phyloP scores from a whole-genome alignment of 2,113 vertebrate genomes.

The Gymnorhina tibicen region DNA sequence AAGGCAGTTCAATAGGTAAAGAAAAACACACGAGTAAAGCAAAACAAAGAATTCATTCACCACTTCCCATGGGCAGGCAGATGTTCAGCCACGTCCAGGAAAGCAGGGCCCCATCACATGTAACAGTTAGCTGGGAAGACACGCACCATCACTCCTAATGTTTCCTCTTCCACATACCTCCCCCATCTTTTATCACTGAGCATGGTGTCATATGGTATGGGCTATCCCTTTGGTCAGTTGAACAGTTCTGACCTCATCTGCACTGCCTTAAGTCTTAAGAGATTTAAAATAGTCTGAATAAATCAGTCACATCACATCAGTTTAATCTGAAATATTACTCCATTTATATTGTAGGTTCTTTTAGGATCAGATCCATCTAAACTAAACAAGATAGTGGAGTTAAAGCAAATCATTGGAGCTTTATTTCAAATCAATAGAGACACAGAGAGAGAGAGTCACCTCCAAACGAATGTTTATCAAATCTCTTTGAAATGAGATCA shows the following conservation, averaged over 20 bases:
- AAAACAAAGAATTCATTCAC: neutral
- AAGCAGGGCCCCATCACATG: fast-evolving
- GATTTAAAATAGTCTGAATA: neutral
- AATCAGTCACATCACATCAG: neutral
- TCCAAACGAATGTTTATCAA: neutral
- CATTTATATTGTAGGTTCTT: neutral
- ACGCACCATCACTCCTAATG: fast-evolving
- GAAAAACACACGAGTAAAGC: neutral
- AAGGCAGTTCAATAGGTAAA: neutral
- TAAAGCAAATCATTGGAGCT: neutral
- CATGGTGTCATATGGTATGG: fast-evolving
- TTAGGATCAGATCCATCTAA: neutral
- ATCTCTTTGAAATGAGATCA: neutral
- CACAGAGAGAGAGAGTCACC: neutral
- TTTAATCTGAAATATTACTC: neutral
- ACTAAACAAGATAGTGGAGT: neutral
- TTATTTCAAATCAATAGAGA: neutral
- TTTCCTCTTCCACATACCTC: neutral
- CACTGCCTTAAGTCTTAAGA: neutral
- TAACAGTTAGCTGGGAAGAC: neutral
- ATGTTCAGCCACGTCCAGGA: neutral
- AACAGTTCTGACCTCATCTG: neutral
- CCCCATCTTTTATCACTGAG: neutral
- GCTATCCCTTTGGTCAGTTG: neutral
- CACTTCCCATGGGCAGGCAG: neutral